These are phyloP conservation scores for Hyposoter dolosus DNA, from an alignment of 2,888 invertebrate genomes.

Conservation along the genomic window DNA sequence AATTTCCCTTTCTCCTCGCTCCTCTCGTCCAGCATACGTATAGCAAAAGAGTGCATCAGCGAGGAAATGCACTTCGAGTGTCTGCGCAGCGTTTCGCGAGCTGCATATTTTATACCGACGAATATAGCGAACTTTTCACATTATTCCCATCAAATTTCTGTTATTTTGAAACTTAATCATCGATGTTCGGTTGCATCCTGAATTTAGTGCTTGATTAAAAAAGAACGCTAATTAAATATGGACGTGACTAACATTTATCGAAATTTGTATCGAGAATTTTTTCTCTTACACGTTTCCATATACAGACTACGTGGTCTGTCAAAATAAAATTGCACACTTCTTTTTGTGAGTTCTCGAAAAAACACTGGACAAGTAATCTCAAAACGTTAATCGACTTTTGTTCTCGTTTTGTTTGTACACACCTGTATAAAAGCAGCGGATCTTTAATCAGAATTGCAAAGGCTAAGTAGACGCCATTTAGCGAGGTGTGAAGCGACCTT, in stretches of 20 bases:
- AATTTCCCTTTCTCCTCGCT: conserved; percentile 23
- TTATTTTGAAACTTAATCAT: neutral
- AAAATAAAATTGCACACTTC: neutral
- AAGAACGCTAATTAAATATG: too few relatives aligned
- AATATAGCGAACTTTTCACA: conserved; percentile 26
- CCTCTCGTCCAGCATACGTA: conserved; percentile 23
- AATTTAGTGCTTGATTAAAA: neutral
- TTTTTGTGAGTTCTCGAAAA: neutral
- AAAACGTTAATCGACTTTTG: neutral
- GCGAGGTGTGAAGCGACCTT: conserved; percentile 76
- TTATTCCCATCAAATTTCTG: neutral
- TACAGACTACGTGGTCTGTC: too few relatives aligned
- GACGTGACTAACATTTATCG: too few relatives aligned
- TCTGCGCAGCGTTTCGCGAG: conserved; percentile 57
- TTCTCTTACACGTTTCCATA: too few relatives aligned
- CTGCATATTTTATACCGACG: conserved; percentile 78
- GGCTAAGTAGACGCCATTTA: conserved; percentile 76
- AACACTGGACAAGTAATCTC: neutral
- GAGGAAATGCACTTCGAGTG: conserved; percentile 37
- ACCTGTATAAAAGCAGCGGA: conserved; percentile 17
- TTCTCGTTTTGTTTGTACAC: neutral
- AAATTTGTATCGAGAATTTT: too few relatives aligned
- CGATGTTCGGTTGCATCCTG: neutral
- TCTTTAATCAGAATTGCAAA: conserved; percentile 79
- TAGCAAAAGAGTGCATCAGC: conserved; percentile 40